Evolutionary conservation across 1,140 invertebrate genomes (phyloP).

Genomic region (Mya arenaria): DNA sequence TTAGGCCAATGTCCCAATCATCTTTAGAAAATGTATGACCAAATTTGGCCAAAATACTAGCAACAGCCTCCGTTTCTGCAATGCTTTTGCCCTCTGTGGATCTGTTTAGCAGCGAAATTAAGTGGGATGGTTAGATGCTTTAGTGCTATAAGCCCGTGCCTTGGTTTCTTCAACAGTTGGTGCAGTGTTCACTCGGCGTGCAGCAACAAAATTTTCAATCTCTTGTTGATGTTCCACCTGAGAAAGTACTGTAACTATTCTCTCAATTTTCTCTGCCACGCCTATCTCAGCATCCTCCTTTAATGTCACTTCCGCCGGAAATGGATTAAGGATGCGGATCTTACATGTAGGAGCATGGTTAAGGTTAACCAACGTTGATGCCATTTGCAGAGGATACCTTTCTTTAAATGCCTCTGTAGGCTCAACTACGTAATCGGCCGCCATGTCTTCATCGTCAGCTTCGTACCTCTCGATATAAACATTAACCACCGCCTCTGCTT

Average conservation of each 20-base stretch:
- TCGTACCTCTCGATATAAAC: conserved; percentile 8
- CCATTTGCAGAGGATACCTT: conserved; percentile 15
- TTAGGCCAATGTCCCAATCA: neutral
- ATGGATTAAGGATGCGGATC: conserved; percentile 21
- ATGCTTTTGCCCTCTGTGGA: neutral
- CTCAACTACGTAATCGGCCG: conserved; percentile 16
- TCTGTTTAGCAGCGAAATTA: neutral
- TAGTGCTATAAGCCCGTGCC: no score
- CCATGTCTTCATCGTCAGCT: conserved; percentile 15
- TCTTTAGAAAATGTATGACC: neutral
- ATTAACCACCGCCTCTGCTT: conserved; percentile 18
- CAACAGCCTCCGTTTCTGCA: neutral
- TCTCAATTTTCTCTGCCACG: no score
- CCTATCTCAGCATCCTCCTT: no score
- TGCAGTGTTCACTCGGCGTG: no score
- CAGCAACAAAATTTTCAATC: no score
- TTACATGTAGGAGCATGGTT: conserved; percentile 4
- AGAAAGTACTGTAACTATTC: no score
- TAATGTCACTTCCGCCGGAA: neutral
- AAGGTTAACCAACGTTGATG: neutral
- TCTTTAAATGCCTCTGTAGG: conserved; percentile 16
- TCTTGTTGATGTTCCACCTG: no score
- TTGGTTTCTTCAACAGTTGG: no score
- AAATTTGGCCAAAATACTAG: neutral
- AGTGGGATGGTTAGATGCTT: no score